These are phyloP conservation scores for Dinothrombium tinctorium DNA, from an alignment of 1,140 invertebrate species.

Conservation along the genomic window DNA sequence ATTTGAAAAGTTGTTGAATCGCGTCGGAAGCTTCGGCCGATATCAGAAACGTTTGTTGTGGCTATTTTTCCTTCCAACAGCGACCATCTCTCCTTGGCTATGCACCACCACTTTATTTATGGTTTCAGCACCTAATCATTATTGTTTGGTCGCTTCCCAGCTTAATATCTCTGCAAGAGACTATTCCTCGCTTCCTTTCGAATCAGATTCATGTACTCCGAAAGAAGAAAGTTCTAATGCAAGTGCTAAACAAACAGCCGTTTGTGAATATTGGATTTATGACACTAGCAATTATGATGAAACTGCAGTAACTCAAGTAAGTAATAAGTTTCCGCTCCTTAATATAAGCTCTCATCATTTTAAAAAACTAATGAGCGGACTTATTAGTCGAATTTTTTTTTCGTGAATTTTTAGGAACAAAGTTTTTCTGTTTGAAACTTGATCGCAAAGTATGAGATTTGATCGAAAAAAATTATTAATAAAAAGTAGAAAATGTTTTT, in stretches of 20 bases:
- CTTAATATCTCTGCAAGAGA: constrained; percentile 20
- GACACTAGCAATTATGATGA: constrained; percentile 20
- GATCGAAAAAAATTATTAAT: too few relatives aligned
- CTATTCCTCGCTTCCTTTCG: too few relatives aligned
- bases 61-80: constrained; percentile 11
- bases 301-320: constrained; percentile 23
- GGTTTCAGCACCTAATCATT: constrained; percentile 28
- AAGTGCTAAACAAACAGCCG: too few relatives aligned
- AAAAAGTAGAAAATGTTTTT: too few relatives aligned
- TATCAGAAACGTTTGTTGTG: constrained; percentile 24
- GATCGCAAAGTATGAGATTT: too few relatives aligned
- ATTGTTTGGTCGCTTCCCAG: constrained; percentile 28
- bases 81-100: constrained; percentile 10
- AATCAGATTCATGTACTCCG: too few relatives aligned
- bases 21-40: constrained; percentile 31
- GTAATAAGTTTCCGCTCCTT: constrained; percentile 1
- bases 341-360: background rate
- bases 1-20: constrained; percentile 29
- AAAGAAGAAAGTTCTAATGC: too few relatives aligned
- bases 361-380: background rate
- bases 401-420: too few relatives aligned
- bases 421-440: too few relatives aligned
- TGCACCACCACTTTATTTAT: constrained; percentile 25
- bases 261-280: constrained; percentile 22
- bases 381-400: too few relatives aligned